These are phyloP conservation scores for Dolichotis patagonum DNA, from an alignment of 2,113 vertebrate species.

Conservation along the genomic window DNA sequence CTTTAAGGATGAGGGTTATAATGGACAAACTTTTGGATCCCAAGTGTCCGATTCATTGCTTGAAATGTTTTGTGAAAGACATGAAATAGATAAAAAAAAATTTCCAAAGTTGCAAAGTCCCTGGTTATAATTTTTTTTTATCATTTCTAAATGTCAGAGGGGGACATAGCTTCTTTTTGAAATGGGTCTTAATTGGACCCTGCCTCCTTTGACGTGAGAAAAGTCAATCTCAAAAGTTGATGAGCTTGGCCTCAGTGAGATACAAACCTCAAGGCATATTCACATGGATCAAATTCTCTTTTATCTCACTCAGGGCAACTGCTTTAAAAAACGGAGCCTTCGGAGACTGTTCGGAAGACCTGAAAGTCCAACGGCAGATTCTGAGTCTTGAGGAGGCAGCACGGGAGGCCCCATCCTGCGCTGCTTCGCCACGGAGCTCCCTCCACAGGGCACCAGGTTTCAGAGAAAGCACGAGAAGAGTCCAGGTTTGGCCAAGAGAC, in stretches of 20 bases:
- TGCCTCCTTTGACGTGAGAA: conserved; percentile 50
- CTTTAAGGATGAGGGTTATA: not conserved
- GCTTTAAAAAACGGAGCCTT: conserved; percentile 40
- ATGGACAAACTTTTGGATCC: not conserved
- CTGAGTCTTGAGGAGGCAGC: not conserved
- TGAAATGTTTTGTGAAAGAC: conserved; percentile 40
- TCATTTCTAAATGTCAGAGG: conserved; percentile 52
- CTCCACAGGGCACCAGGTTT: not conserved
- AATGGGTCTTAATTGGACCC: conserved; percentile 32
- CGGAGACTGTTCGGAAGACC: conserved; percentile 40
- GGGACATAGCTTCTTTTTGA: conserved; percentile 44
- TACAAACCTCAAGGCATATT: conserved; percentile 42
- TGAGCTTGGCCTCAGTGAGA: not conserved
- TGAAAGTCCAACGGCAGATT: not conserved
- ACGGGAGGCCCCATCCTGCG: not conserved
- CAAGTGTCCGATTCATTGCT: not conserved
- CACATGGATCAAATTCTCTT: conserved; percentile 50
- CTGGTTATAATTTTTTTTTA: not conserved
- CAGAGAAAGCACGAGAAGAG: not conserved
- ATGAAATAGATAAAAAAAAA: conserved; percentile 20
- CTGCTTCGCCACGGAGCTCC: not conserved
- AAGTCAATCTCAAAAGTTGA: conserved; percentile 59
- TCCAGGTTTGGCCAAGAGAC: not conserved
- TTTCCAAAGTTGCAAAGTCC: not conserved
- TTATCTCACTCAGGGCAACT: conserved; percentile 59